Percentiles rank a stretch among this genome's conserved stretches.
These are phyloP conservation scores for Tolypeutes matacus DNA, from an alignment of 2,797 vertebrate genomes.

Conservation along the genomic window DNA sequence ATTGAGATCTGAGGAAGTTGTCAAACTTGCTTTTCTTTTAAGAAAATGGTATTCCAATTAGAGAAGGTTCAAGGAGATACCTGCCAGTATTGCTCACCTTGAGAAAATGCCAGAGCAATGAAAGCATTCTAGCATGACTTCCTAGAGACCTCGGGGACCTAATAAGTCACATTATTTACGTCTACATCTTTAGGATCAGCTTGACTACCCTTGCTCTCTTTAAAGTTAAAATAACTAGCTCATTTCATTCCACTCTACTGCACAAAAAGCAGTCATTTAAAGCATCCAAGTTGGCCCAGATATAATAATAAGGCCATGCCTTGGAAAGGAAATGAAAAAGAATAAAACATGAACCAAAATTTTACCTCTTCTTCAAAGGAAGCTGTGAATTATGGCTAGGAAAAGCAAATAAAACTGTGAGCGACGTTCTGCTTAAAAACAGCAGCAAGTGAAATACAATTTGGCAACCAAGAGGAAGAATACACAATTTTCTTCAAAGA, in stretches of 20 bases:
- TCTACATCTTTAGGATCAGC: not conserved
- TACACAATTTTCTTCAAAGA: conserved; percentile 53
- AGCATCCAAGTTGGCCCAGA: conserved; percentile 64
- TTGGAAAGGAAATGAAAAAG: conserved; percentile 70
- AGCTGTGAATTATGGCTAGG: conserved; percentile 59
- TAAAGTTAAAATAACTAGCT: conserved; percentile 71
- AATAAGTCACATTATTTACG: conserved; percentile 59
- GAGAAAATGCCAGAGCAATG: conserved; percentile 2
- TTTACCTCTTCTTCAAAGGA: conserved; percentile 60
- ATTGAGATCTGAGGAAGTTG: not conserved
- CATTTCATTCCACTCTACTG: conserved; percentile 26
- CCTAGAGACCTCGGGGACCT: not conserved
- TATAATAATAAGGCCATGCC: conserved; percentile 60
- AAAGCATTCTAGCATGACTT: not conserved
- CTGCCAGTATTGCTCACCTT: not conserved
- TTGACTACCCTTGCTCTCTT: conserved; percentile 51
- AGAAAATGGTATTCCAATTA: not conserved
- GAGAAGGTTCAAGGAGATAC: conserved; percentile 12
- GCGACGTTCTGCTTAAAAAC: conserved; percentile 45
- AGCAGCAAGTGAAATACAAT: conserved; percentile 25
- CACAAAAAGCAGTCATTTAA: conserved; percentile 63
- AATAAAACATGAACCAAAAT: conserved; percentile 68
- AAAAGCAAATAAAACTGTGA: conserved; percentile 40
- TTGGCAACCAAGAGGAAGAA: conserved; percentile 52
- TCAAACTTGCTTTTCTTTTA: conserved; percentile 21